Evolutionary conservation across 92 coral and sea anemone genomes (phyloP).

Genomic region (Porites cylindrica): DNA sequence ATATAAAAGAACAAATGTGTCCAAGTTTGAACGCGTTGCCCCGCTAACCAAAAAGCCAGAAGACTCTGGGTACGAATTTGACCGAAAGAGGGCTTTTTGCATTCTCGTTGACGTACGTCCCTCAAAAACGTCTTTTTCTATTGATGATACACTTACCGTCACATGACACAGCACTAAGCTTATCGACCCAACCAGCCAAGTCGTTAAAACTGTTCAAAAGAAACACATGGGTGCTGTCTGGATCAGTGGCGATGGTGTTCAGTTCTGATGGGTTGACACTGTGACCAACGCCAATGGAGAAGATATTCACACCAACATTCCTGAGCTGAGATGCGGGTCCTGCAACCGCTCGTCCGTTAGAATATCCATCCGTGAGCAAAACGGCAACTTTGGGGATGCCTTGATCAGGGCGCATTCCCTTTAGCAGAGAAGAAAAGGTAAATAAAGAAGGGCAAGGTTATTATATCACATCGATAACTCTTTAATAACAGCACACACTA

Average conservation of each 20-base stretch:
- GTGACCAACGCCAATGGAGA: constrained; percentile 88
- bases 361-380: constrained; percentile 85
- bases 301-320: constrained; percentile 79
- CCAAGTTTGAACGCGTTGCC: too few species aligned
- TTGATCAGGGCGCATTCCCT: constrained; percentile 92
- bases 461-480: too few species aligned
- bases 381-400: constrained; percentile 92
- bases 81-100: neutral
- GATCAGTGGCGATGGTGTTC: constrained; percentile 85
- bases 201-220: constrained; percentile 75
- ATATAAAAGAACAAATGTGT: too few species aligned
- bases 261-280: constrained; percentile 56
- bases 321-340: constrained; percentile 66
- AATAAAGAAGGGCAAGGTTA: too few species aligned
- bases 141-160: constrained; percentile 64
- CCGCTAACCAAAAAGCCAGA: too few species aligned
- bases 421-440: neutral
- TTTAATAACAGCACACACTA: too few species aligned
- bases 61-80: too few species aligned
- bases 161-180: constrained; percentile 94
- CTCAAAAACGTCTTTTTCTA: neutral
- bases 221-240: constrained; percentile 88
- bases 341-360: constrained; percentile 56
- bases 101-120: neutral
- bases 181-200: constrained; percentile 89